phyloP scores from a whole-genome alignment of 2,888 invertebrate genomes.

The Epistrophe grossulariae region DNA sequence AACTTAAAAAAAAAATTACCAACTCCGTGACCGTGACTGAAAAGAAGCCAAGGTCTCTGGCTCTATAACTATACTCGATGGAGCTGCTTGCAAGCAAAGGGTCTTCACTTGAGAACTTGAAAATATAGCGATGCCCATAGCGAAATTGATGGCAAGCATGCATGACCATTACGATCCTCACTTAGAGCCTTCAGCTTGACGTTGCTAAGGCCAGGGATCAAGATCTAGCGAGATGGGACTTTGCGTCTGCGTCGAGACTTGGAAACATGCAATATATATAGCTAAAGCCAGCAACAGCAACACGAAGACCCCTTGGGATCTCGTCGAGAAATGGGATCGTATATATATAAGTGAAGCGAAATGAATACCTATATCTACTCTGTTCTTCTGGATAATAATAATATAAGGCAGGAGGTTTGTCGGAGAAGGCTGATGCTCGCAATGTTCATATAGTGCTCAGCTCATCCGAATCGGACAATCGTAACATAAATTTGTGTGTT shows the following conservation, averaged over 20 bases:
- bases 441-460: constrained; percentile 32
- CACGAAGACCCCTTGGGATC: constrained; percentile 27
- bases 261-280: constrained; percentile 43
- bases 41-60: constrained; percentile 74
- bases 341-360: constrained; percentile 16
- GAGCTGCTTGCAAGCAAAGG: constrained; percentile 28
- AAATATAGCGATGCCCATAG: constrained; percentile 39
- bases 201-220: constrained; percentile 66
- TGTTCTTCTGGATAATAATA: constrained; percentile 74
- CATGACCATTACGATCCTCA: constrained; percentile 74
- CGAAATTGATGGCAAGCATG: constrained; percentile 66
- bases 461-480: constrained; percentile 50
- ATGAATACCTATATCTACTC: constrained; percentile 2
- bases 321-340: not conserved
- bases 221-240: constrained; percentile 55
- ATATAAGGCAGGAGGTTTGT: constrained; percentile 84
- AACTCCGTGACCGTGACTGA: constrained; percentile 75
- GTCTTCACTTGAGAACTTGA: constrained; percentile 14
- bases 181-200: constrained; percentile 45
- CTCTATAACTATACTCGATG: not conserved
- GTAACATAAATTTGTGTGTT: not conserved
- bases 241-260: constrained; percentile 10
- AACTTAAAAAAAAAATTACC: constrained; percentile 20
- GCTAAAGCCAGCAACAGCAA: not conserved
- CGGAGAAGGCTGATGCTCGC: constrained; percentile 76